A percentile compares a stretch with the other conserved stretches of the same genome.
Conservation (phyloP, 2,113 vertebrate species). For the Eudyptes chrysolophus region DNA sequence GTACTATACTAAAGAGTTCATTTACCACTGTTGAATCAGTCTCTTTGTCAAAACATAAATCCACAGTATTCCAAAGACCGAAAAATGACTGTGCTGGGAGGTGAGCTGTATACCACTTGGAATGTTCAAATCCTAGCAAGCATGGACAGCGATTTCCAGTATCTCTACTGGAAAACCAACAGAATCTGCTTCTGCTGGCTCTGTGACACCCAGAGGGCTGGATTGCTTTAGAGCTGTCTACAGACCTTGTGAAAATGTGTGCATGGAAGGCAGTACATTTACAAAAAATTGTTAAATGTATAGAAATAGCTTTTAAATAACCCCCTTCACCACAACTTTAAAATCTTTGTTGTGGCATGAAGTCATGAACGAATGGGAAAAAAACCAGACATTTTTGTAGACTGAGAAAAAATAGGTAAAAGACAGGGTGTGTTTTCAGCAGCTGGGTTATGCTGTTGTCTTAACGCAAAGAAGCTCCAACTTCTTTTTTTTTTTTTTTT, state of each 20-base stretch:
- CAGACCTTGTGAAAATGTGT: neutral
- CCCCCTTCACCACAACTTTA: fast-evolving
- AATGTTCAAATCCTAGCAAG: neutral
- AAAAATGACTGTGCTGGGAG: neutral
- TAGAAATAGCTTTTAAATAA: neutral
- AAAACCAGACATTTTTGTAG: neutral
- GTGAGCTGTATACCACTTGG: neutral
- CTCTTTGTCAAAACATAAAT: neutral
- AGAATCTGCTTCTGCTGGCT: neutral
- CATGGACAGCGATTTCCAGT: neutral
- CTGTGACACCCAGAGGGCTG: neutral
- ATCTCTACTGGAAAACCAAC: neutral
- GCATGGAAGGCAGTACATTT: neutral
- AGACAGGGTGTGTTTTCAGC: neutral
- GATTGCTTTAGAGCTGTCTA: neutral
- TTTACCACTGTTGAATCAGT: neutral
- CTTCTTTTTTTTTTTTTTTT: neutral
- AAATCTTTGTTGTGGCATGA: neutral
- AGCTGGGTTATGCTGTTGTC: neutral
- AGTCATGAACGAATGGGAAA: neutral
- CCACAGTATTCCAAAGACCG: neutral
- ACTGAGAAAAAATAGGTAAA: neutral
- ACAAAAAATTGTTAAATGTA: neutral
- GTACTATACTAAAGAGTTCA: neutral
- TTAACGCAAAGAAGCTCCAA: neutral